These are phyloP conservation scores for Andricus curvator DNA, from an alignment of 2,888 invertebrate species.

Conservation along the genomic window DNA sequence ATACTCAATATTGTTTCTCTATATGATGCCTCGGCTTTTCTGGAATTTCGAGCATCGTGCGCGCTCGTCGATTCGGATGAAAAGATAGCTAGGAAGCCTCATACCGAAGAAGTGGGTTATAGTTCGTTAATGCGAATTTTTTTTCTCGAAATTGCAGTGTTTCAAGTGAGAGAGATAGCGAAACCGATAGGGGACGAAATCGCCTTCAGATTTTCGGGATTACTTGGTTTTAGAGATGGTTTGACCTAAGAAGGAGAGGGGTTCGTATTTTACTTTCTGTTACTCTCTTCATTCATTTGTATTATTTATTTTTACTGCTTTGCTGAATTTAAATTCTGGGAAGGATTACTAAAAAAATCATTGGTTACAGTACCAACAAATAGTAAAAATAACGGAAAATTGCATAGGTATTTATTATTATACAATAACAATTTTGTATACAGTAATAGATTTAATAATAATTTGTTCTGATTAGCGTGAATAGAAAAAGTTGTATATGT, in stretches of 20 bases:
- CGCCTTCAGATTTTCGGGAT: not conserved
- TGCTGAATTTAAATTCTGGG: too few relatives aligned
- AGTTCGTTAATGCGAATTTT: conserved; percentile 16
- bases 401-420: too few relatives aligned
- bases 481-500: too few relatives aligned
- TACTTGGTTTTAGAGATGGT: not conserved
- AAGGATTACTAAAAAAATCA: too few relatives aligned
- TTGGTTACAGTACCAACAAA: too few relatives aligned
- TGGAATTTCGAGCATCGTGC: conserved; percentile 51
- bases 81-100: conserved; percentile 37
- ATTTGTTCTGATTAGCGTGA: too few relatives aligned
- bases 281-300: too few relatives aligned
- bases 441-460: too few relatives aligned
- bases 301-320: too few relatives aligned
- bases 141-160: not conserved
- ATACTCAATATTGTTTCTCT: conserved; percentile 56
- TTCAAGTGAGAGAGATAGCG: not conserved
- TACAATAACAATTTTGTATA: too few relatives aligned
- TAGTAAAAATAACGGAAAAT: too few relatives aligned
- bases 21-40: conserved; percentile 42
- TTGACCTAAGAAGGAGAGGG: not conserved
- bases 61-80: conserved; percentile 46
- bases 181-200: not conserved
- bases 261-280: too few relatives aligned
- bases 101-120: not conserved